Evolutionary conservation across 2,888 invertebrate genomes (phyloP), one percentile per base, ranked within the genome.

Genomic region (Dendrolimus houi): DNA sequence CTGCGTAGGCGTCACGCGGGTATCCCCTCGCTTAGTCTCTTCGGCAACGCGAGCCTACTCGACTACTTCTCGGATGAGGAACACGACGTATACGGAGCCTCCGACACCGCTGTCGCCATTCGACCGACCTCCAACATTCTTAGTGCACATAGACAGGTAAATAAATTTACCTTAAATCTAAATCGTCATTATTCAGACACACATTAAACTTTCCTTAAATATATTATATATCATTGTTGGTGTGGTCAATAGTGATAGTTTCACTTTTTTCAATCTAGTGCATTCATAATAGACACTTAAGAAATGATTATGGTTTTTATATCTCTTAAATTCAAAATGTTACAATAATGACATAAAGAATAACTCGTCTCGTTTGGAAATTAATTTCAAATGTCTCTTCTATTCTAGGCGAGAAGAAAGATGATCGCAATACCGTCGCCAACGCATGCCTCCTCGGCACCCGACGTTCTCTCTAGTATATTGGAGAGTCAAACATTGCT

Each of bases 401-500:
- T 29, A 29, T 59, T 54, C 41, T 75, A 91, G 90, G 83, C 83
- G 7, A 78, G 92, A 59, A 79, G 92, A 60, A 93, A 93, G 72
- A 84, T 86, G 75, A 67, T 87, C 12, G 68, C 79, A 29, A 66
- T 84, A 54, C 80, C 88, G 9, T 85, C 87, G 0, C 86, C 88
- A 52, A 74, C 88, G 17, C 82, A 76, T 64, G 83, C 87, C 29
- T 61, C 82, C 1, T 74, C 91, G n/a, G 83, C 88, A 9, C 84
- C 92, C 0, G 95, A 96, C 81, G 70, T 96, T 9, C 82, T 96
- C 7, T 93, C 93, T 42, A 93, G 91, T 68, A 96, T 96, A 65
- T 83, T 96, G 69, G 93, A 93, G 62, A 92, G 93, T 65, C 96
- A 96, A 77, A 92, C 94, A 56, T 87, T 93, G 60, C 92, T 95